Evolutionary conservation across 1,140 invertebrate genomes (phyloP), one percentile per base, ranked within the genome.

Genomic region (Whitmania pigra): DNA sequence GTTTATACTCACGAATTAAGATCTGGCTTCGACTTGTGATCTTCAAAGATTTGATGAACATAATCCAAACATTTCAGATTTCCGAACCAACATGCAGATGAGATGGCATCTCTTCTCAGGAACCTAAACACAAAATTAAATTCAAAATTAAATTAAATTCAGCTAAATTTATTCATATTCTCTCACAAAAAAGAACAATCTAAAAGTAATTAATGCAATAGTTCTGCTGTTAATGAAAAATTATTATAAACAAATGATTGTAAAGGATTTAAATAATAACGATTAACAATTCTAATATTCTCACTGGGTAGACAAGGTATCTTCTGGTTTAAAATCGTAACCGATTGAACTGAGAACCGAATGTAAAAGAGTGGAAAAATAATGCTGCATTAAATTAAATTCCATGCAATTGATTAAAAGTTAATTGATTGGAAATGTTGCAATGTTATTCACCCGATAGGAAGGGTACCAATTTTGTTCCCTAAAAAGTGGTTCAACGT

Each of bases 401-500:
- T 22, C 20, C 1, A 63, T 1, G 7, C 22, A 63, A 63, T 63
- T 25, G 9, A 2, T 11, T 63, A 11, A 25, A 25, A 22, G 22
- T 63, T 27, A n/a, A n/a, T 0, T 63, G 11, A 20, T 63, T 31
- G 11, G 11, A 22, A n/a, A 63, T n/a, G 22, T 25, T 25, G 29
- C 22, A 25, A 13, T 63, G 9, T 31, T 25, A 63, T 20, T 20
- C 18, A 63, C 22, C 15, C 57, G 7, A 17, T 63, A 31, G 22
- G 22, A 25, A 18, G 57, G 11, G 29, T 25, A 63, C 57, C 57
- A 63, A 63, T 22, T n/a, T 15, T 63, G 22, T 31, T 3, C 29
- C 57, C 57, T 63, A 18, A 25, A 63, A 63, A 63, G 22, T 63
- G 57, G 57, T n/a, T 63, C 57, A 63, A 63, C 22, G 20, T 63